Evolutionary conservation across 2,888 invertebrate genomes (phyloP).

Genomic region (Pristionchus entomophagus): DNA sequence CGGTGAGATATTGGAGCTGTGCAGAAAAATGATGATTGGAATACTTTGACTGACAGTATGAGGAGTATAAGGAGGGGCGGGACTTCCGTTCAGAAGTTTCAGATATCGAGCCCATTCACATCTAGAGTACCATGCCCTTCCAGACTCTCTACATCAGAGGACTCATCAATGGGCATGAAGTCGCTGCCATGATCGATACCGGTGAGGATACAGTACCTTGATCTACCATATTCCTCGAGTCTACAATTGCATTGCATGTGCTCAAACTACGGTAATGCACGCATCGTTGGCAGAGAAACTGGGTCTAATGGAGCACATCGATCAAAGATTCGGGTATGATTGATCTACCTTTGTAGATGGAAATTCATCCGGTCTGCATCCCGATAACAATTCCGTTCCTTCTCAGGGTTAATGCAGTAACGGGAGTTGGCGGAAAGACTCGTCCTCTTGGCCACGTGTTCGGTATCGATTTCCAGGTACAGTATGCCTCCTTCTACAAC

Average conservation of each 20-base stretch:
- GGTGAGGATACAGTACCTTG: too few species aligned
- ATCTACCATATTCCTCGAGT: too few species aligned
- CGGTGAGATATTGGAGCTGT: neutral
- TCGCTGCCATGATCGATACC: constrained; percentile 41
- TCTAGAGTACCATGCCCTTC: neutral
- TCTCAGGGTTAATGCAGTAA: neutral
- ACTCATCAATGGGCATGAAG: constrained; percentile 39
- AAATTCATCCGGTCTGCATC: neutral
- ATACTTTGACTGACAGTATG: too few species aligned
- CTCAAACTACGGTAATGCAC: constrained; percentile 32
- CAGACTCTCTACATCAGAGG: constrained; percentile 42
- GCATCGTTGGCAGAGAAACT: neutral
- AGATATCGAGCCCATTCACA: too few species aligned
- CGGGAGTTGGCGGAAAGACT: constrained; percentile 41
- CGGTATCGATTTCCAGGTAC: constrained; percentile 35
- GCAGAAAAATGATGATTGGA: too few species aligned
- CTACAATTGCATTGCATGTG: neutral
- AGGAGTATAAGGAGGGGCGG: too few species aligned
- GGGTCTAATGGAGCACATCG: constrained; percentile 5
- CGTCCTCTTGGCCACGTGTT: neutral
- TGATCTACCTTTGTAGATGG: neutral
- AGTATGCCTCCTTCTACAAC: neutral
- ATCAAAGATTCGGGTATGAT: constrained; percentile 15
- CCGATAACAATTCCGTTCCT: neutral
- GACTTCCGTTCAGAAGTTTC: too few species aligned